Evolutionary conservation across 2,113 vertebrate genomes (phyloP).

Genomic region (Sclerurus mexicanus): DNA sequence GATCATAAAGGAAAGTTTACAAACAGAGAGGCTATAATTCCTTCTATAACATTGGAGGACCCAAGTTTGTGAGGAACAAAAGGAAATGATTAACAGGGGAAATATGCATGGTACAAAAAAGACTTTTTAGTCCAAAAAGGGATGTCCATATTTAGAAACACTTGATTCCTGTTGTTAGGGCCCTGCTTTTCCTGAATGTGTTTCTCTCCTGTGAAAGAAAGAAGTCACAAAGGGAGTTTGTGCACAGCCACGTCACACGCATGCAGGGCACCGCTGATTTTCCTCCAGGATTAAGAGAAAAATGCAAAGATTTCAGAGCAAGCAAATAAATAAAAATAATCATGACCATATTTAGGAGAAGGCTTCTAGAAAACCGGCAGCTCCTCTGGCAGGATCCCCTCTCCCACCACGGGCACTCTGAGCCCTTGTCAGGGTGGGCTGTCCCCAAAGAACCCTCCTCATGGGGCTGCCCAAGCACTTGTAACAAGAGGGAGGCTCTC

Average conservation of each 20-base stretch:
- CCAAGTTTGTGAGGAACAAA: conserved; percentile 55
- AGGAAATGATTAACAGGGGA: conserved; percentile 70
- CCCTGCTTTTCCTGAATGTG: conserved; percentile 30
- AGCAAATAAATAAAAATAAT: background rate
- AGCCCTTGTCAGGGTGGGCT: background rate
- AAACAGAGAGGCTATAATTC: conserved; percentile 24
- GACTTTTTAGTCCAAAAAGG: conserved; percentile 64
- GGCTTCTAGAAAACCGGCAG: background rate
- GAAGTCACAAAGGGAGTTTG: conserved; percentile 43
- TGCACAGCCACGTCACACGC: background rate
- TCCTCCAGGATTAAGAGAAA: background rate
- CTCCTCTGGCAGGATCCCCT: background rate
- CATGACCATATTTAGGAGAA: background rate
- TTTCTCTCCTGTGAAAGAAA: conserved; percentile 17
- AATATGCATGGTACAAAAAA: conserved; percentile 56
- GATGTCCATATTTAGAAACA: conserved; percentile 67
- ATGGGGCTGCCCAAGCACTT: background rate
- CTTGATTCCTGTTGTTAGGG: conserved; percentile 51
- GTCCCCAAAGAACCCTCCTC: background rate
- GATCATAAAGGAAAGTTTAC: conserved; percentile 25
- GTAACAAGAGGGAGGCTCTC: fast-evolving
- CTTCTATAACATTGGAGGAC: conserved; percentile 16
- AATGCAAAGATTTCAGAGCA: background rate
- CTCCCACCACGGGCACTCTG: background rate
- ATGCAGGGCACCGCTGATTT: background rate